These are phyloP conservation scores for Dendrocincla tyrannina DNA, from an alignment of 2,797 vertebrate species.

Conservation along the genomic window DNA sequence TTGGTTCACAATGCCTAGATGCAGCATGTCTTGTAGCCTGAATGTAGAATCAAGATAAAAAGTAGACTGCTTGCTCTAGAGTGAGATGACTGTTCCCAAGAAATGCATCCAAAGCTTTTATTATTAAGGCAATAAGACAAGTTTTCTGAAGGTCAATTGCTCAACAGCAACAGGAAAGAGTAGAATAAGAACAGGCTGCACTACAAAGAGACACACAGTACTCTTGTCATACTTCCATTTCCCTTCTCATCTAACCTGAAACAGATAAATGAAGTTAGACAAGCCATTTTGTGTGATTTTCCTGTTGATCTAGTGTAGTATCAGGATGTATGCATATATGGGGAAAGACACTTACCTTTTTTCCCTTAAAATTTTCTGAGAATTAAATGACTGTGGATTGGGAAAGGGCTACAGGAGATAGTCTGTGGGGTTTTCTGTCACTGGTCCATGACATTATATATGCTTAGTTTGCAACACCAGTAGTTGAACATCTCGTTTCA, in stretches of 20 bases:
- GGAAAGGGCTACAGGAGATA: not conserved
- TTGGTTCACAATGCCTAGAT: not conserved
- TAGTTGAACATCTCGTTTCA: not conserved
- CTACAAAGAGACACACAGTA: not conserved
- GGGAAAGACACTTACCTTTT: not conserved
- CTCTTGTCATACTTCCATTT: not conserved
- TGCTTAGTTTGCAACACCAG: rapidly evolving
- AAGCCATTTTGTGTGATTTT: not conserved
- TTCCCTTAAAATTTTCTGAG: not conserved
- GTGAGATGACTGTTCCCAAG: not conserved
- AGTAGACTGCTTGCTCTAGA: not conserved
- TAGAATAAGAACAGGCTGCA: not conserved
- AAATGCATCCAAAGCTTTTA: not conserved
- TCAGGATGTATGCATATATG: not conserved
- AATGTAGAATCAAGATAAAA: not conserved
- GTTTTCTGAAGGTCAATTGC: not conserved
- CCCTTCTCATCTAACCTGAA: not conserved
- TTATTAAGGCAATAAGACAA: not conserved
- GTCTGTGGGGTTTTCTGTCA: not conserved
- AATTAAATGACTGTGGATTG: not conserved
- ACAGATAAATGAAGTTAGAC: not conserved
- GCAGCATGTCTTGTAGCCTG: not conserved
- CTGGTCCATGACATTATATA: not conserved
- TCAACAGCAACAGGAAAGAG: not conserved
- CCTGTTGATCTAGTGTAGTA: not conserved